Percentiles rank a stretch among this genome's conserved stretches.
Evolutionary conservation across 2,113 vertebrate species (phyloP).

Genomic region (Addax nasomaculatus): DNA sequence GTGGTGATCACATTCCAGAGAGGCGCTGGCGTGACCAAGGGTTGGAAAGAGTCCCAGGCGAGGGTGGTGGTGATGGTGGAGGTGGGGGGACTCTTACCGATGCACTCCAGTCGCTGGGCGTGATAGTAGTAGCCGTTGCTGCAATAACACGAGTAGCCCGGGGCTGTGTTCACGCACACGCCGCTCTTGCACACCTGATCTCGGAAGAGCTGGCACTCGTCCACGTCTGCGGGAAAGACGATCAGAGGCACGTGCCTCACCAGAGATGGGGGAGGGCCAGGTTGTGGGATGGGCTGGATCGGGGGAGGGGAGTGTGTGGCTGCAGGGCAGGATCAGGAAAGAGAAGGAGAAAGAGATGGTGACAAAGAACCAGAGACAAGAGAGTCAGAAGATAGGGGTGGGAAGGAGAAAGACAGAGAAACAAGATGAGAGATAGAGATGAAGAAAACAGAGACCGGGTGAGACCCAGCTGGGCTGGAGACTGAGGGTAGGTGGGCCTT

Average conservation of each 20-base stretch:
- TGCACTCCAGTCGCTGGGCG: conserved; percentile 84
- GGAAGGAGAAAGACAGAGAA: neutral
- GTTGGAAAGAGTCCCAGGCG: neutral
- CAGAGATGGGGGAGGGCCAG: neutral
- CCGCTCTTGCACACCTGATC: conserved; percentile 90
- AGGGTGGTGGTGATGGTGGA: neutral
- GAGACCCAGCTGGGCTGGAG: neutral
- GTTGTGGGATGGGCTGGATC: neutral
- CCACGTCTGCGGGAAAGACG: conserved; percentile 83
- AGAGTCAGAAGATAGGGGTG: neutral
- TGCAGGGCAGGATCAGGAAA: neutral
- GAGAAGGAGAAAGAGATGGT: neutral
- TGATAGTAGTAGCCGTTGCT: conserved; percentile 89
- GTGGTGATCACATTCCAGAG: neutral
- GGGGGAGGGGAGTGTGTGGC: neutral
- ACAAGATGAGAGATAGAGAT: neutral
- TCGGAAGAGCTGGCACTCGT: conserved; percentile 90
- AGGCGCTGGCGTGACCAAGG: neutral
- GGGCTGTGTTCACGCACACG: conserved; percentile 89
- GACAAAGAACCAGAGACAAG: neutral
- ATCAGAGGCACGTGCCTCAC: neutral
- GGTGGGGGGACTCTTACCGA: conserved; percentile 78
- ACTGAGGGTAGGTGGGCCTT: neutral
- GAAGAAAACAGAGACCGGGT: neutral
- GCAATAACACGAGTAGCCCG: conserved; percentile 90